Evolutionary conservation across 30 jellyfish, hydroid and myxozoan species (phyloP), one percentile per base, ranked within the genome.

Genomic region (Haliclystus octoradiatus): DNA sequence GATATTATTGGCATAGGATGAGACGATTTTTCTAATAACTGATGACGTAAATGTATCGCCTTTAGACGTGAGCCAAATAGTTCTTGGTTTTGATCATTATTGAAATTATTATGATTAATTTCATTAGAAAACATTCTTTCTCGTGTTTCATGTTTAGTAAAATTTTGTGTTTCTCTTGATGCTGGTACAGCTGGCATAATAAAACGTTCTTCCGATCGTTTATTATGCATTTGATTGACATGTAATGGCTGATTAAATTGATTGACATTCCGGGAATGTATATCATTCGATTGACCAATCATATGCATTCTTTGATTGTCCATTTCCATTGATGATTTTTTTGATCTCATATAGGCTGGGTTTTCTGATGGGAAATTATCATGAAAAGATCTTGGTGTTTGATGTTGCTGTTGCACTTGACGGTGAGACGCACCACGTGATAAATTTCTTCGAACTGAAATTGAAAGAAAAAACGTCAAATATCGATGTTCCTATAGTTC

Each of bases 321-420:
- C n/a, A n/a, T n/a, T n/a, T n/a, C n/a, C n/a, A n/a, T n/a, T 22
- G 98, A 95, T 28, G 98, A 89, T 60, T 75, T 89, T 0, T 89
- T 89, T 50, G 94, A 95, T n/a, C n/a, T n/a, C n/a, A n/a, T n/a
- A n/a, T n/a, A n/a, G n/a, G n/a, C n/a, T n/a, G n/a, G n/a, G n/a
- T n/a, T n/a, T n/a, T n/a, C n/a, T n/a, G n/a, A n/a, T n/a, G n/a
- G n/a, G n/a, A n/a, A n/a, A n/a, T n/a, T n/a, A n/a, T n/a, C n/a
- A n/a, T n/a, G n/a, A n/a, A n/a, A n/a, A n/a, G n/a, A n/a, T n/a
- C n/a, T n/a, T n/a, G n/a, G n/a, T n/a, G n/a, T n/a, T n/a, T n/a
- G n/a, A n/a, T n/a, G n/a, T n/a, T n/a, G n/a, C n/a, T n/a, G n/a
- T n/a, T n/a, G n/a, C n/a, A n/a, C n/a, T n/a, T n/a, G n/a, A n/a